These are phyloP conservation scores for Zaprionus capensis DNA, from an alignment of 1,140 invertebrate species.

Conservation along the genomic window DNA sequence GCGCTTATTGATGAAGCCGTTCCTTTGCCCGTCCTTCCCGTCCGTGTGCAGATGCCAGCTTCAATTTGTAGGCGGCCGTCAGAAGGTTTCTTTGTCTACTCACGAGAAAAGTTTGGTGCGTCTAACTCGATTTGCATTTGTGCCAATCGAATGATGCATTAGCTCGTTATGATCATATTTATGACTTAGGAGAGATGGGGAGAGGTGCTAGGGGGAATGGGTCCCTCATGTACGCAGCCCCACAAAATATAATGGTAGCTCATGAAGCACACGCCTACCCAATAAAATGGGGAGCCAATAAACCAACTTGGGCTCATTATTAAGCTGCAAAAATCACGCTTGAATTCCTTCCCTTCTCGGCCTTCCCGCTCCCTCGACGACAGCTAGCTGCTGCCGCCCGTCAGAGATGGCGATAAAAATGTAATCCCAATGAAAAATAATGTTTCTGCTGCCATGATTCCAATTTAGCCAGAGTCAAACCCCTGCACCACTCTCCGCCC, in stretches of 20 bases:
- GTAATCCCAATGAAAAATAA: slow-evolving; percentile 84
- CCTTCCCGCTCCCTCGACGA: slow-evolving; percentile 28
- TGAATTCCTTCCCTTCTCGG: slow-evolving; percentile 33
- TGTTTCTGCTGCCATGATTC: slow-evolving; percentile 73
- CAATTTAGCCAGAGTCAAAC: slow-evolving; percentile 73
- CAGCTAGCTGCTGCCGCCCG: slow-evolving; percentile 76
- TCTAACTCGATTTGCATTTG: slow-evolving; percentile 51
- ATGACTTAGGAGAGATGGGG: slow-evolving; percentile 21
- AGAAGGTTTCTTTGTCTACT: slow-evolving; percentile 48
- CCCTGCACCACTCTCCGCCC: slow-evolving; percentile 2
- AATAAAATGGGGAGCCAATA: slow-evolving; percentile 77
- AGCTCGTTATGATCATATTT: slow-evolving; percentile 50
- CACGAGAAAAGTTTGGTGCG: slow-evolving; percentile 39
- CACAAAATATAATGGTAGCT: slow-evolving; percentile 22
- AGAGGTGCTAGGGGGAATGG: background rate
- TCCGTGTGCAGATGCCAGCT: slow-evolving; percentile 44
- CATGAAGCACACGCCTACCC: slow-evolving; percentile 60
- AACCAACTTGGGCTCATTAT: slow-evolving; percentile 73
- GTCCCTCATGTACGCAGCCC: slow-evolving; percentile 39
- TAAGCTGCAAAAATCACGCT: slow-evolving; percentile 84
- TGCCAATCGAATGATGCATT: slow-evolving; percentile 56
- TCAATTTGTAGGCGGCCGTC: slow-evolving; percentile 71
- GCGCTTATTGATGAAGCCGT: slow-evolving; percentile 36
- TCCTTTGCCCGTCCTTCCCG: background rate
- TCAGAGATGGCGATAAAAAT: slow-evolving; percentile 82